Percentiles rank a stretch among this genome's conserved stretches.
Conservation (phyloP, 2,888 invertebrate species). For the Rotaria macrura region DNA sequence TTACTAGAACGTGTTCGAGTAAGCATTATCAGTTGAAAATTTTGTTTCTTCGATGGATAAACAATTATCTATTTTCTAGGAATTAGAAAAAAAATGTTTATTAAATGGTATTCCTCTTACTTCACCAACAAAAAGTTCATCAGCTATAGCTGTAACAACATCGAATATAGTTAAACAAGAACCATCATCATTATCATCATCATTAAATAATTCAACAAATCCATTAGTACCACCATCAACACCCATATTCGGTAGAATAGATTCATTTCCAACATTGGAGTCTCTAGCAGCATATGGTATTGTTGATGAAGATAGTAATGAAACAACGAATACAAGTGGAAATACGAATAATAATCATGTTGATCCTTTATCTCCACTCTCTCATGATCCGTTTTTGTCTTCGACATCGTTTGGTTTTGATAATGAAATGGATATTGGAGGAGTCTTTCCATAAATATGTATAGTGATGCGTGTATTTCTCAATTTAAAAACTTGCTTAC, state of each 20-base stretch:
- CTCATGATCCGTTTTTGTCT: not conserved
- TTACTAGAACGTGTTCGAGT: conserved; percentile 10
- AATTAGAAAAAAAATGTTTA: conserved; percentile 2
- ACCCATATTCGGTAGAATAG: not conserved
- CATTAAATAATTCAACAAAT: not conserved
- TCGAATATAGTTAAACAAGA: not conserved
- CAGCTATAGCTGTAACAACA: not conserved
- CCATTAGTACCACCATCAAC: not conserved
- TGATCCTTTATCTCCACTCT: not conserved
- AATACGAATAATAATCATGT: not conserved
- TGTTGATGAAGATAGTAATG: not conserved
- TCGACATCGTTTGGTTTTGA: not conserved
- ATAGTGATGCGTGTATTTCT: not conserved
- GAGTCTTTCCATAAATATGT: not conserved
- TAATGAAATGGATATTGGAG: conserved; percentile 2
- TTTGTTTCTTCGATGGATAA: too few relatives aligned
- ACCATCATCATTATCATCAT: not conserved
- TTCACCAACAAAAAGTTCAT: not conserved
- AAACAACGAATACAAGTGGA: not conserved
- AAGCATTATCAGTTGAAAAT: not conserved
- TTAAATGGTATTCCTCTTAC: not conserved
- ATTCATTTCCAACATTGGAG: not conserved
- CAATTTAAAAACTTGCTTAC: not conserved
- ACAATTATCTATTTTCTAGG: not conserved
- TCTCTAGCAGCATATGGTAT: not conserved